Base-by-base conservation (phyloP, 2,797 vertebrate species). In the Lagocephalus sceleratus region DNA sequence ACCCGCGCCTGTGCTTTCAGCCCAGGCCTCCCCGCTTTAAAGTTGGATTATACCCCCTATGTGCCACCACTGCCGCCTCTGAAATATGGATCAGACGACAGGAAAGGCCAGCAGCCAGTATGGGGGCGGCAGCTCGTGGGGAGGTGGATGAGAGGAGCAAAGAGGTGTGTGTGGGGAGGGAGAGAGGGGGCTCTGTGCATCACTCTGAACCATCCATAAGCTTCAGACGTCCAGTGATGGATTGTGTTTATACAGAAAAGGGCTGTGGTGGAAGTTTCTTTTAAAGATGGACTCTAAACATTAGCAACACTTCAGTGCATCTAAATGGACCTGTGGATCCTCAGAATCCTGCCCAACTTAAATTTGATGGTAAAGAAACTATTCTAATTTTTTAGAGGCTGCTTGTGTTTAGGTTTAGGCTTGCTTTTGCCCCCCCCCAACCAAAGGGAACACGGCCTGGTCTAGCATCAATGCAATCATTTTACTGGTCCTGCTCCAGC, bases 21-120 rank as follows among this genome's bases (percentile, higher is more conserved):
- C 71, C 58, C 53, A 25, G 73, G 69, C 73, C 70, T 58, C 51
- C 61, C 54, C 19, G 61, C 86, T 89, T 90, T 88, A 80, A 89
- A 87, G 84, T 87, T 71, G 83, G 87, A 89, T 89, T 88, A 87
- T 83, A 82, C 82, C 84, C 76, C 81, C 78, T 86, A 74, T 40
- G 82, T 79, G 83, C 60, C 82, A 84, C 75, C 75, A 61, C 75
- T 69, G 84, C 83, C 20, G 76, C 81, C 76, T 89, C 88, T 88
- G 86, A 87, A 89, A 89, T 86, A 86, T 84, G 86, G 86, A 88
- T 89, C 88, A 87, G 85, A 88, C 78, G 62, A 48, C 63, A 75
- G 80, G 74, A 87, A 89, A 89, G 88, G 88, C 84, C 88, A 89
- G 67, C 74, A 82, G 85, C 84, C 82, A 71, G 85, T 83, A 81